Evolutionary conservation across 2,113 vertebrate species (phyloP).

Genomic region (Salvelinus namaycush): DNA sequence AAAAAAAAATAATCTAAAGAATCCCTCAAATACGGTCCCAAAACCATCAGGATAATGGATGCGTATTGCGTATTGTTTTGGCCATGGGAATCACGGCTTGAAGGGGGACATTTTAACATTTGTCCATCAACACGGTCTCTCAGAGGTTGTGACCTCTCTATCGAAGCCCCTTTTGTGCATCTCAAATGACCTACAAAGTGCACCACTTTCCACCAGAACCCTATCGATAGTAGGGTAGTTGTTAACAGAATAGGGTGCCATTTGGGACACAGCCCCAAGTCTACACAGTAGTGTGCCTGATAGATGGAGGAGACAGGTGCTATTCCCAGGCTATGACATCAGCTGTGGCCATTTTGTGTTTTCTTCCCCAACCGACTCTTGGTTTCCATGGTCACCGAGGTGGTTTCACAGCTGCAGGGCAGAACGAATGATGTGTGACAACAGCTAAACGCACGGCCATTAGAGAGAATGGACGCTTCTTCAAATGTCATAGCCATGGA

Average conservation of each 20-base stretch:
- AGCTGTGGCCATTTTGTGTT: conserved; percentile 38
- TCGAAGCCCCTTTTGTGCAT: neutral
- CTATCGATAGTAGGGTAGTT: too few relatives aligned
- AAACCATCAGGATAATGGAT: conserved; percentile 49
- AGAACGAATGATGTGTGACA: conserved; percentile 39
- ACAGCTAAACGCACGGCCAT: conserved; percentile 25
- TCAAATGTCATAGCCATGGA: too few relatives aligned
- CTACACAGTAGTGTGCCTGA: conserved; percentile 16
- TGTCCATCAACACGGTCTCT: conserved; percentile 69
- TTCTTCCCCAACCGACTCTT: conserved; percentile 30
- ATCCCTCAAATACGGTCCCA: conserved; percentile 30
- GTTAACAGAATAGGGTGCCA: too few relatives aligned
- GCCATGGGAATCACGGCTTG: conserved; percentile 54
- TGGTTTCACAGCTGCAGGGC: conserved; percentile 44
- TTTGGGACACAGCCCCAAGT: conserved; percentile 7
- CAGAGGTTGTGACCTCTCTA: conserved; percentile 52
- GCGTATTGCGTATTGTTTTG: conserved; percentile 35
- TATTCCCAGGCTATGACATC: conserved; percentile 60
- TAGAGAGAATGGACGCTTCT: neutral
- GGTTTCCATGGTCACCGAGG: conserved; percentile 60
- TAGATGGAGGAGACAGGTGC: conserved; percentile 70
- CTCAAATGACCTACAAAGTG: too few relatives aligned
- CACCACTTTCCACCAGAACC: too few relatives aligned
- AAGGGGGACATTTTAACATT: conserved; percentile 55
- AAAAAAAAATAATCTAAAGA: conserved; percentile 1